Percentiles rank a stretch among this genome's conserved stretches.
phyloP scores from a whole-genome alignment of 2,113 vertebrate species.

The Nipponia nippon region DNA sequence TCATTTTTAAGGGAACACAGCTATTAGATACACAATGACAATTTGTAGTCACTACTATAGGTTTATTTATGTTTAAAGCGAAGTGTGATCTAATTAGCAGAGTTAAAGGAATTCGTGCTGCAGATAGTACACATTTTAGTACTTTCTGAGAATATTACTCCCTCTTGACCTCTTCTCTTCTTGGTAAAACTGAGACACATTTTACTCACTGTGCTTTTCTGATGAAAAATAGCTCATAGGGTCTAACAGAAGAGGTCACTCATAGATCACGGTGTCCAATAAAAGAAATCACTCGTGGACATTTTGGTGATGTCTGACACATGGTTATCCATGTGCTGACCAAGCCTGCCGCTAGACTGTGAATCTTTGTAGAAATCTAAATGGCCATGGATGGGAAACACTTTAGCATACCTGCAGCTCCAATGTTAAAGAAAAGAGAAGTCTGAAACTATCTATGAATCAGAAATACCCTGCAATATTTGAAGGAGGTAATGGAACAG shows the following conservation, averaged over 20 bases:
- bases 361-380: background rate
- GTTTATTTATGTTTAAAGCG: background rate
- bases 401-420: background rate
- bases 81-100: background rate
- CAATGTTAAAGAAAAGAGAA: background rate
- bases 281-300: background rate
- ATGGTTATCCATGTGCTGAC: background rate
- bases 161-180: background rate
- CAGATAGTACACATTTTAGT: background rate
- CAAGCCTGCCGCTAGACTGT: background rate
- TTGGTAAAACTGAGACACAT: background rate
- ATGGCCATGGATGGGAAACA: background rate
- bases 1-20: background rate
- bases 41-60: background rate
- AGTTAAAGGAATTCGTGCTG: background rate
- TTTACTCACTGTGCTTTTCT: background rate
- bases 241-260: background rate
- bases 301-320: background rate
- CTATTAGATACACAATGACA: background rate
- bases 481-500: background rate
- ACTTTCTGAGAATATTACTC: background rate
- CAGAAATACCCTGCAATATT: background rate
- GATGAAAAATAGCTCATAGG: background rate
- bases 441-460: background rate
- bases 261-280: background rate